These are phyloP conservation scores for Cactoblastis cactorum DNA, from an alignment of 2,888 invertebrate species.

Conservation along the genomic window DNA sequence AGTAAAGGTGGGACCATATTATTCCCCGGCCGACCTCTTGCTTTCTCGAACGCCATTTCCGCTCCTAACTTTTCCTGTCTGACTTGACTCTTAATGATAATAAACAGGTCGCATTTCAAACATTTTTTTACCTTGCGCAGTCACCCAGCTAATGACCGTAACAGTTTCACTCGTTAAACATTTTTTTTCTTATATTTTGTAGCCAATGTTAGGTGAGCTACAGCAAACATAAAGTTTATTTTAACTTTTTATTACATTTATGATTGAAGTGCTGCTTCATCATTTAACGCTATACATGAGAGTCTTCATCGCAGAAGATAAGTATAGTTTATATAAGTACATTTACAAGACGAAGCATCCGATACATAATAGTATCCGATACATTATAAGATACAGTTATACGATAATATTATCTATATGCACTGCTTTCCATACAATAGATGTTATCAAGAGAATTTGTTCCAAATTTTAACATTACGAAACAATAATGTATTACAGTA, in stretches of 20 bases:
- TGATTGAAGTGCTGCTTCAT: not conserved
- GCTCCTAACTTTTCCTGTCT: constrained; percentile 60
- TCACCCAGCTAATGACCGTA: constrained; percentile 56
- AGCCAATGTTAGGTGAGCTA: constrained; percentile 17
- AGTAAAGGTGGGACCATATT: constrained; percentile 51
- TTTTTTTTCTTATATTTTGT: constrained; percentile 19
- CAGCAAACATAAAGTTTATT: constrained; percentile 14
- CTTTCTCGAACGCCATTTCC: constrained; percentile 60
- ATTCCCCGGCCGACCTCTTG: constrained; percentile 32
- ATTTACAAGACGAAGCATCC: too few species aligned
- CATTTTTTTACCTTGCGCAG: constrained; percentile 50
- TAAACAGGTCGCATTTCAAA: constrained; percentile 65
- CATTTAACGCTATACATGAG: not conserved
- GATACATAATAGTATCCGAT: too few species aligned
- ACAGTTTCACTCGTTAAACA: constrained; percentile 42
- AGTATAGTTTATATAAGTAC: too few species aligned
- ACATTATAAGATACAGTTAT: too few species aligned
- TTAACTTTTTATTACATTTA: not conserved
- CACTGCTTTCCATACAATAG: too few species aligned
- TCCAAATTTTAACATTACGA: not conserved
- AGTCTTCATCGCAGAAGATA: not conserved
- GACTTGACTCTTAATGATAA: constrained; percentile 67
- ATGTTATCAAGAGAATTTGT: not conserved
- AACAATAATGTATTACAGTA: constrained; percentile 35
- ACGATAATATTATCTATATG: too few species aligned